These are phyloP conservation scores for Pseudomyrmex concolor DNA, from an alignment of 1,140 invertebrate species.

Conservation along the genomic window DNA sequence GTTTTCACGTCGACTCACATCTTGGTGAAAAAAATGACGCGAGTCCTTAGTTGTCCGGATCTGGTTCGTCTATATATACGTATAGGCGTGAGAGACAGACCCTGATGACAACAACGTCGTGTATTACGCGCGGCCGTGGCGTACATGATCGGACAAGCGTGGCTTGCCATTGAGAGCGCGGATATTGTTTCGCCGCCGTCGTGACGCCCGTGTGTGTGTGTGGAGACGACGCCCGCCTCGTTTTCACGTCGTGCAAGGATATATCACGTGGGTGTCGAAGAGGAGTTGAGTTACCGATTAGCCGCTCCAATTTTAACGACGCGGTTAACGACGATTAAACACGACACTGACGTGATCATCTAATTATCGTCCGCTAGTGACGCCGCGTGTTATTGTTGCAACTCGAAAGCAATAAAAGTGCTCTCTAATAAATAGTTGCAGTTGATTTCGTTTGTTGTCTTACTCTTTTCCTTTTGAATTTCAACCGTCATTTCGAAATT, in stretches of 20 bases:
- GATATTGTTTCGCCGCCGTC: constrained; percentile 53
- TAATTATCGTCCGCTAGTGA: constrained; percentile 40
- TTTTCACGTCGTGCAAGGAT: constrained; percentile 48
- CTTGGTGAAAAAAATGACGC: background rate
- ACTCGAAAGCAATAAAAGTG: background rate
- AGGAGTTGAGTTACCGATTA: constrained; percentile 53
- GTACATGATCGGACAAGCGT: constrained; percentile 40
- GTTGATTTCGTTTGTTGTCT: no score
- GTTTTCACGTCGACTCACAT: background rate
- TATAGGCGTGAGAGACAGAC: constrained; percentile 26
- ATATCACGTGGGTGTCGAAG: constrained; percentile 47
- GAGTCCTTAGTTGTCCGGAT: background rate
- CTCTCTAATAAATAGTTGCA: no score
- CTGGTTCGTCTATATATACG: constrained; percentile 10
- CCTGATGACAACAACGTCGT: constrained; percentile 30
- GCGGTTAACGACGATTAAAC: constrained; percentile 24
- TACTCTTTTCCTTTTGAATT: no score
- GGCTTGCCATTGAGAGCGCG: constrained; percentile 58
- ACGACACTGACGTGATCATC: constrained; percentile 17
- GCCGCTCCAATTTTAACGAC: constrained; percentile 41
- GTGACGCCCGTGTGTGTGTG: constrained; percentile 23
- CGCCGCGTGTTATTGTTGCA: background rate
- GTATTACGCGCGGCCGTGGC: background rate
- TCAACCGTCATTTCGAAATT: no score
- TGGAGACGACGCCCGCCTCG: constrained; percentile 36